phyloP scores from a whole-genome alignment of 2,797 vertebrate genomes.

The Pangasius mekongensis region DNA sequence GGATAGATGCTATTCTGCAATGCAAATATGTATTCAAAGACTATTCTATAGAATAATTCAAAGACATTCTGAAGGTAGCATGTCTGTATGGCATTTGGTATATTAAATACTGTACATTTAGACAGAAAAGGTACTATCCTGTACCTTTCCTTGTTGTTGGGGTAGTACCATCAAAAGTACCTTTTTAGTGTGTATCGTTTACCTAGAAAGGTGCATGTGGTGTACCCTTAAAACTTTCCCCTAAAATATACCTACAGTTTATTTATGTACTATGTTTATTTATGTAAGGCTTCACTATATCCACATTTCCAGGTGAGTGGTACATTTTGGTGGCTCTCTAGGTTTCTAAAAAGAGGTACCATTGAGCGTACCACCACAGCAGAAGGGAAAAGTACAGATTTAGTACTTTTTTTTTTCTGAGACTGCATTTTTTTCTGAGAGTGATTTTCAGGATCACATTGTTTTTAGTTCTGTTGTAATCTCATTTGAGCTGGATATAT shows the following conservation, averaged over 20 bases:
- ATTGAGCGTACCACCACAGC: neutral
- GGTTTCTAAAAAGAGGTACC: neutral
- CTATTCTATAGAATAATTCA: neutral
- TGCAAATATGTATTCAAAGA: neutral
- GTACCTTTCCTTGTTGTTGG: neutral
- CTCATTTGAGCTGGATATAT: conserved; percentile 34
- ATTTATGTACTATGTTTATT: neutral
- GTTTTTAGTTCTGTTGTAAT: conserved; percentile 24
- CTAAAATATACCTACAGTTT: neutral
- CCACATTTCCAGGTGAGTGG: neutral
- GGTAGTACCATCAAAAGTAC: neutral
- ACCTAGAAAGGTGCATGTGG: neutral
- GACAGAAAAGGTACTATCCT: neutral
- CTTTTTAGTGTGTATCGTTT: neutral
- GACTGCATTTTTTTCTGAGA: neutral
- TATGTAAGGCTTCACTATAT: neutral
- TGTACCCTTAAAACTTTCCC: neutral
- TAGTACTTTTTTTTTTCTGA: neutral
- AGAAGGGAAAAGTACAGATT: neutral
- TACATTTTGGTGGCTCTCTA: neutral
- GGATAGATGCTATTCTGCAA: neutral
- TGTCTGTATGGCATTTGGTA: neutral
- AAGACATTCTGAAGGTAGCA: neutral
- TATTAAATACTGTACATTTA: neutral
- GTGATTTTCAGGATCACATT: conserved; percentile 9